Evolutionary conservation across 2,797 vertebrate genomes (phyloP), one percentile per base, ranked within the genome.

Genomic region (Intellagama lesueurii): DNA sequence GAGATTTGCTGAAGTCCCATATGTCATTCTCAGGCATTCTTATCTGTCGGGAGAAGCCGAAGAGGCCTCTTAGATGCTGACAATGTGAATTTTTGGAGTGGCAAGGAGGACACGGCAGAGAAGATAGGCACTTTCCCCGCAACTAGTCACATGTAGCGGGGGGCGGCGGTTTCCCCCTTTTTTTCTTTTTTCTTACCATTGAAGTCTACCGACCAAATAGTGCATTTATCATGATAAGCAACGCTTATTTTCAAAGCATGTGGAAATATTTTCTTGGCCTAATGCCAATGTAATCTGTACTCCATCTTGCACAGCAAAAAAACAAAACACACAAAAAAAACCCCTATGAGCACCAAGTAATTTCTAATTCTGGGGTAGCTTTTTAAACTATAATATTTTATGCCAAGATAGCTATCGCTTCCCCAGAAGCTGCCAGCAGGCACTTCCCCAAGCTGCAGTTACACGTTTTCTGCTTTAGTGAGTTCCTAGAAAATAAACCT

Each of bases 1-100:
- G 87, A 81, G 78, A 88, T 88, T 85, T 85, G 47, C 35, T 9
- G 22, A 70, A 85, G 87, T 78, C 66, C 80, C 83, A 69, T 77
- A 68, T 82, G 69, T 19, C 47, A 11, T 76, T 81, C 88, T 19
- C n/a, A 32, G 60, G 60, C 47, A 76, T 47, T 82, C 78, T 86
- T 77, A 86, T 90, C 44, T 76, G 40, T 81, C 14, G 19, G 70
- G 40, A 77, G 79, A 69, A 32, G 17, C 84, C 70, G 75, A 80
- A 30, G 28, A 49, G 8, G 7, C 77, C 44, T 56, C 66, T 75
- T 60, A 47, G 52, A 60, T 76, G 83, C 68, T 69, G 76, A 19
- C 70, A 32, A 19, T 32, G 60, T 64, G 72, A 49, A 64, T 86
- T 75, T 80, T n/a, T 52, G 40, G 35, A 16, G 35, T 4, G 14